Percentiles rank a stretch among this genome's conserved stretches.
phyloP scores from a whole-genome alignment of 1,140 invertebrate species.

The Geopemphigus sp. region DNA sequence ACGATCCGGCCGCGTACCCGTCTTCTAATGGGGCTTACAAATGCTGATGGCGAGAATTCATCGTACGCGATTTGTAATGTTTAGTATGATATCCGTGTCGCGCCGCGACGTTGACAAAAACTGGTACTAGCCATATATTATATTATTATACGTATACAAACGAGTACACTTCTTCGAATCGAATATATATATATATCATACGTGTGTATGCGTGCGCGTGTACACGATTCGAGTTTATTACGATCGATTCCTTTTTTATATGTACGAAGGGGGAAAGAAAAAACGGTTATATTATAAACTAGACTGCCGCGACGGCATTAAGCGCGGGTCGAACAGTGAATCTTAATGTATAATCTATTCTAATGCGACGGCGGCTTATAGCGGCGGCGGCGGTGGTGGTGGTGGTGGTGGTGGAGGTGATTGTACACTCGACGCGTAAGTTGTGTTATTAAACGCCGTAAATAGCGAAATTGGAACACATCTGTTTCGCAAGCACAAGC shows the following conservation, averaged over 20 bases:
- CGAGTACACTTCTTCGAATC: slow-evolving; percentile 36
- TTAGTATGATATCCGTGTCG: slow-evolving; percentile 19
- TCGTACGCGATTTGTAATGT: background rate
- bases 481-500: background rate
- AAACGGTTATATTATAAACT: slow-evolving; percentile 16
- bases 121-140: slow-evolving; percentile 36
- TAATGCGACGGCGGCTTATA: background rate
- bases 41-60: background rate
- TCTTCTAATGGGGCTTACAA: slow-evolving; percentile 10
- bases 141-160: slow-evolving; percentile 9
- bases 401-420: no score
- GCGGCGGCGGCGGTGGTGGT: no score
- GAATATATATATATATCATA: background rate
- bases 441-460: background rate
- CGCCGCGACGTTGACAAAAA: slow-evolving; percentile 22
- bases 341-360: slow-evolving; percentile 3
- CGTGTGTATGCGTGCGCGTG: no score
- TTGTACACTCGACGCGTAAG: no score
- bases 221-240: slow-evolving; percentile 37
- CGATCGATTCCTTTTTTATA: slow-evolving; percentile 22
- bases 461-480: background rate
- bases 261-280: no score
- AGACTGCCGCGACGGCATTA: background rate
- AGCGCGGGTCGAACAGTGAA: background rate
- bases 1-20: background rate